phyloP scores from a whole-genome alignment of 2,888 invertebrate species.

The Pecten maximus region DNA sequence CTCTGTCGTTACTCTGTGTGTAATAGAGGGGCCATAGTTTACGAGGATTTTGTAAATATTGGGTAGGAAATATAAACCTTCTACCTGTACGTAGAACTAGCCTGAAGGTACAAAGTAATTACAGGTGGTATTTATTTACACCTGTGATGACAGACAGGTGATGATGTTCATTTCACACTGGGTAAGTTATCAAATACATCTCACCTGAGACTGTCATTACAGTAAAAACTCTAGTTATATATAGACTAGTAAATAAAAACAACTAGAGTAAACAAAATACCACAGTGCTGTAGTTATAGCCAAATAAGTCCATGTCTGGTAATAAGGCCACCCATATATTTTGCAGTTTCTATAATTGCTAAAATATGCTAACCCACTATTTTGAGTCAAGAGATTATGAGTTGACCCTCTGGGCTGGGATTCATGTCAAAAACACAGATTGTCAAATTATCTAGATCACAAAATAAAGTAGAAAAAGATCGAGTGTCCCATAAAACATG shows the following conservation, averaged over 20 bases:
- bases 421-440: too few relatives aligned
- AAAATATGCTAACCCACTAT: too few relatives aligned
- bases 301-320: too few relatives aligned
- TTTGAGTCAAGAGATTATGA: too few relatives aligned
- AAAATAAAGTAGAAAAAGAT: too few relatives aligned
- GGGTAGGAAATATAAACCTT: not conserved
- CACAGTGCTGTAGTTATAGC: too few relatives aligned
- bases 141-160: not conserved
- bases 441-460: too few relatives aligned
- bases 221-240: not conserved
- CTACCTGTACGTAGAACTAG: not conserved
- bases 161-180: conserved; percentile 3
- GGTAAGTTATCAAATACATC: not conserved
- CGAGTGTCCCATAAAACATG: too few relatives aligned
- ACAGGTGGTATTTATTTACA: conserved; percentile 28
- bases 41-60: not conserved
- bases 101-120: not conserved
- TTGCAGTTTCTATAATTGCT: too few relatives aligned
- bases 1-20: not conserved
- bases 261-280: too few relatives aligned
- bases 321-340: too few relatives aligned
- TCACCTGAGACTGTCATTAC: not conserved
- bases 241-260: not conserved
- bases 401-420: too few relatives aligned
- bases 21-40: not conserved